Percentiles rank a stretch among this genome's conserved stretches.
Evolutionary conservation across 2,797 vertebrate species (phyloP).

Genomic region (Pseudocheirus occidentalis): DNA sequence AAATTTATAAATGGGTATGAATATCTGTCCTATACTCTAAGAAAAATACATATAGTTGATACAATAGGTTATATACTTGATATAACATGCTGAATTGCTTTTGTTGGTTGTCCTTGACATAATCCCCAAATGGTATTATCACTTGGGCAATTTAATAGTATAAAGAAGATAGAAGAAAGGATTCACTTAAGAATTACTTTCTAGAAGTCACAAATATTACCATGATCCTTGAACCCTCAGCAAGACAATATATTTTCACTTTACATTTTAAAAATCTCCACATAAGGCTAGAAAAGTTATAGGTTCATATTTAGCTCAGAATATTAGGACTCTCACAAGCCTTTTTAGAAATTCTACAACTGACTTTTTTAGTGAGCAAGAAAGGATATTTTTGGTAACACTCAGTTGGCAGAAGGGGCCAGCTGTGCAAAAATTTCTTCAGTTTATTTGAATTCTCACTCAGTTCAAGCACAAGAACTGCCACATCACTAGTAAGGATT

Average conservation of each 20-base stretch:
- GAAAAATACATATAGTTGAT: background rate
- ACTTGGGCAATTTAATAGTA: background rate
- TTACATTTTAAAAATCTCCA: background rate
- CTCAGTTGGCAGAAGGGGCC: constrained; percentile 57
- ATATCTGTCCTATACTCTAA: background rate
- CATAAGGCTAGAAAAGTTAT: background rate
- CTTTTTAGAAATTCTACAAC: constrained; percentile 19
- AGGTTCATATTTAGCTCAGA: background rate
- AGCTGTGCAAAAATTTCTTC: constrained; percentile 59
- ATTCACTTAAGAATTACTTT: background rate
- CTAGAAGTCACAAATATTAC: background rate
- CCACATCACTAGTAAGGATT: constrained; percentile 57
- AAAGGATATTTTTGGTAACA: constrained; percentile 26
- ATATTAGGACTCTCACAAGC: background rate
- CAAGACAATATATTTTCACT: background rate
- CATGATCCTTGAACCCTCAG: background rate
- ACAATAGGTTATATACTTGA: background rate
- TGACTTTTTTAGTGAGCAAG: constrained; percentile 30
- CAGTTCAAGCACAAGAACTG: constrained; percentile 79
- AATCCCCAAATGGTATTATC: background rate
- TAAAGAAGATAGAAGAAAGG: background rate
- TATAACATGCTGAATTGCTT: background rate
- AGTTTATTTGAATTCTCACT: constrained; percentile 84
- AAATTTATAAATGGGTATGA: background rate
- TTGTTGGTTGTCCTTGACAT: background rate